Evolutionary conservation across 1,140 invertebrate genomes (phyloP), one percentile per base, ranked within the genome.

Genomic region (Sitophilus oryzae): DNA sequence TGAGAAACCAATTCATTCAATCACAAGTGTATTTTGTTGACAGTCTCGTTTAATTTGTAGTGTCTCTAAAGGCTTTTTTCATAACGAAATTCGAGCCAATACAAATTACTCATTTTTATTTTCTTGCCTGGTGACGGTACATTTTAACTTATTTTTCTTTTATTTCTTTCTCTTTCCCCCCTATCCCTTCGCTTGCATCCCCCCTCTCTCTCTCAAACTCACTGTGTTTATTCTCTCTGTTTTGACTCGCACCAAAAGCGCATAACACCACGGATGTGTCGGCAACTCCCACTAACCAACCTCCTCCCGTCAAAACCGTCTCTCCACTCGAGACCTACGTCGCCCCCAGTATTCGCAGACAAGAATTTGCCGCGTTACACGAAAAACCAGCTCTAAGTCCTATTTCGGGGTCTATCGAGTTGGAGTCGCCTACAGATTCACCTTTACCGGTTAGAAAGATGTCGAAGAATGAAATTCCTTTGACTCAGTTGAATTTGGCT

Each of bases 401-500:
- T 1, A 70, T 70, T 30, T 68, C 63, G 4, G 68, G 68, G 2
- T 69, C 67, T 4, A 60, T 62, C 36, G 67, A 69, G 41, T 52
- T 61, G n/a, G 67, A 69, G 8, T 61, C 47, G 8, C 46, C 51
- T 11, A 64, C 62, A 23, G 66, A 64, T 34, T 66, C 63, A 3
- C 62, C 65, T 18, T 15, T 65, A 9, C 61, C 59, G 0, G 37
- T 60, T 10, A 36, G 21, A 9, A 60, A 42, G 47, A 41, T 16
- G 10, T n/a, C 15, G 2, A 23, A 37, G 45, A 67, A 59, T 43
- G 67, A 74, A 21, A 77, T 76, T 30, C 76, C 76, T 0, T 45
- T 78, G 4, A 71, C 69, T 0, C 64, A 69, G 55, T 44, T 69
- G 3, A 71, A 71, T 59, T 60, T 71, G 44, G 65, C 66, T 6